A percentile compares a stretch with the other conserved stretches of the same genome.
These are phyloP conservation scores for Pseudomyrmex sp. DNA, from an alignment of 1,140 invertebrate genomes.

Conservation along the genomic window DNA sequence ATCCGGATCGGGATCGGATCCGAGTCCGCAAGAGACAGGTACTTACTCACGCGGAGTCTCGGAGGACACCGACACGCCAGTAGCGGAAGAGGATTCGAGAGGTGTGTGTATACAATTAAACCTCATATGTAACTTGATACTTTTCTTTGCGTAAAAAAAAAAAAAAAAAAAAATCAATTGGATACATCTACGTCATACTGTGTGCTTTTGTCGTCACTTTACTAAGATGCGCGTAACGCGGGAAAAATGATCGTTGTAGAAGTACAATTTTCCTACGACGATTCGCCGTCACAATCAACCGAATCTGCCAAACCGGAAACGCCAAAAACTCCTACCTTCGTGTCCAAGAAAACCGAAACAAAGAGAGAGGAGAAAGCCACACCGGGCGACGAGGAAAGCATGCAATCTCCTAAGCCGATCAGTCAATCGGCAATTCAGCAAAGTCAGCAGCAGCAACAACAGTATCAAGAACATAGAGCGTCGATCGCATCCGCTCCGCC, in stretches of 20 bases:
- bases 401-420: neutral
- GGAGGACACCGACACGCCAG: conserved; percentile 79
- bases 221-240: neutral
- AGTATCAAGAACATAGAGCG: conserved; percentile 71
- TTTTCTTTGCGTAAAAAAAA: neutral
- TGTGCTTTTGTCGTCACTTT: too few relatives aligned
- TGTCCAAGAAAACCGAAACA: neutral
- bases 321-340: conserved; percentile 17
- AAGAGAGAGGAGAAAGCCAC: neutral
- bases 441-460: conserved; percentile 36
- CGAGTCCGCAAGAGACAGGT: conserved; percentile 79
- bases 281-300: conserved; percentile 44
- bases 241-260: conserved; percentile 60
- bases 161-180: neutral
- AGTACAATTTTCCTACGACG: conserved; percentile 76
- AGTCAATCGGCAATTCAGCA: conserved; percentile 25
- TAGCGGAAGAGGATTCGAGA: conserved; percentile 41
- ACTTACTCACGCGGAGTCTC: conserved; percentile 75
- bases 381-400: neutral
- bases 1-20: conserved; percentile 85
- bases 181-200: neutral
- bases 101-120: conserved; percentile 19
- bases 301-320: conserved; percentile 61
- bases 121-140: neutral
- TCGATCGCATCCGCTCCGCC: conserved; percentile 76